Percentiles rank a stretch among this genome's conserved stretches.
These are phyloP conservation scores for Acomys russatus DNA, from an alignment of 2,797 vertebrate species.

Conservation along the genomic window DNA sequence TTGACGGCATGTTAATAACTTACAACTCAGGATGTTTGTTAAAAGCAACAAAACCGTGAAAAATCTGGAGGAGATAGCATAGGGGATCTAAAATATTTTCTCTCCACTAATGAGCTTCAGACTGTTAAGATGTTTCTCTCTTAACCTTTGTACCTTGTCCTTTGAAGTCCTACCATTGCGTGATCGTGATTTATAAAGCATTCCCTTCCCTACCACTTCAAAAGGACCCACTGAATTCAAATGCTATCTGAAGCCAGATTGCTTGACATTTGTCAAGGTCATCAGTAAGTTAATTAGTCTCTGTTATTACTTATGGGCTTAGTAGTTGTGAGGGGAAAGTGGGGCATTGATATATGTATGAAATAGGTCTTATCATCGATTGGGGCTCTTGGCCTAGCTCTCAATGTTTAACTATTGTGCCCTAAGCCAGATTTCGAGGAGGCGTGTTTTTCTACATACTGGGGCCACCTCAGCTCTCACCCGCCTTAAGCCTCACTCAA, in stretches of 20 bases:
- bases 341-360: not conserved
- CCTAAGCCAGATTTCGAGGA: not conserved
- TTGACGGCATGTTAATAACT: conserved; percentile 9
- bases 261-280: not conserved
- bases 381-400: not conserved
- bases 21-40: conserved; percentile 39
- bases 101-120: not conserved
- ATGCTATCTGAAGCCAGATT: not conserved
- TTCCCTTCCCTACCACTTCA: conserved; percentile 18
- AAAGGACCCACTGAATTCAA: not conserved
- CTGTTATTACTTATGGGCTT: not conserved
- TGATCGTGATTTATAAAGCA: conserved; percentile 1
- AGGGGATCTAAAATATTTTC: not conserved
- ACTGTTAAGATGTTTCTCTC: conserved; percentile 5
- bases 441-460: not conserved
- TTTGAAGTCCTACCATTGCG: not conserved
- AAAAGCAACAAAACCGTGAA: conserved; percentile 17
- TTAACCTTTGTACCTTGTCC: not conserved
- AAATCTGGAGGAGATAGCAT: not conserved
- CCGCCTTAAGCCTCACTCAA: not conserved
- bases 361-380: not conserved
- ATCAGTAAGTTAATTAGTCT: not conserved
- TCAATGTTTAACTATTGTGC: not conserved
- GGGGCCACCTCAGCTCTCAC: not conserved
- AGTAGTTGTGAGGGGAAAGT: not conserved